Percentiles rank a stretch among this genome's conserved stretches.
These are phyloP conservation scores for Panulirus ornatus DNA, from an alignment of 1,140 invertebrate genomes.

Conservation along the genomic window DNA sequence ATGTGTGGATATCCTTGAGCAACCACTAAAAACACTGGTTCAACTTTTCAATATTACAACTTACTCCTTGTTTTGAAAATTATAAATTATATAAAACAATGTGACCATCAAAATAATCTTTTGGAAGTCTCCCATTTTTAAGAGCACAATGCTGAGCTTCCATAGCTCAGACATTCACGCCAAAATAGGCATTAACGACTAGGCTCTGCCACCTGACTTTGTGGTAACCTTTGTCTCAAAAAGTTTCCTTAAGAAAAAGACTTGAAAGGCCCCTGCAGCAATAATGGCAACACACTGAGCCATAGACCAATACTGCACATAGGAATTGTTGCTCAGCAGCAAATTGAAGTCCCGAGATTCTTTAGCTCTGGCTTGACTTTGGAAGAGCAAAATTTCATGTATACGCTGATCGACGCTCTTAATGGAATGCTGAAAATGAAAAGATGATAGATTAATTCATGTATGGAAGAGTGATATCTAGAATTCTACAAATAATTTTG, in stretches of 20 bases:
- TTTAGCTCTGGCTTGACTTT: constrained; percentile 87
- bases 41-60: too few species aligned
- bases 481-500: too few species aligned
- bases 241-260: constrained; percentile 92
- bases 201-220: constrained; percentile 68
- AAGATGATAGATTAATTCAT: too few species aligned
- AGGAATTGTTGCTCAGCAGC: constrained; percentile 89
- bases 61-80: neutral
- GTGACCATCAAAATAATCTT: too few species aligned
- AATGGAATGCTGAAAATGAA: constrained; percentile 82
- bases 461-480: too few species aligned
- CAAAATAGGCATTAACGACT: too few species aligned
- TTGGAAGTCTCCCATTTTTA: too few species aligned
- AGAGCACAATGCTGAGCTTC: too few species aligned
- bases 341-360: constrained; percentile 90
- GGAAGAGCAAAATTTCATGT: constrained; percentile 90
- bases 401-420: constrained; percentile 89
- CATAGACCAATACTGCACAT: constrained; percentile 92
- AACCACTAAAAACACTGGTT: too few species aligned
- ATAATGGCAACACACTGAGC: constrained; percentile 90
- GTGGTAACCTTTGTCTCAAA: constrained; percentile 86
- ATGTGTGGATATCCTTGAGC: too few species aligned
- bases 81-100: neutral
- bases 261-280: constrained; percentile 87
- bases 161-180: too few species aligned